These are phyloP conservation scores for Orchestia grillus DNA, from an alignment of 1,140 invertebrate genomes.

Conservation along the genomic window DNA sequence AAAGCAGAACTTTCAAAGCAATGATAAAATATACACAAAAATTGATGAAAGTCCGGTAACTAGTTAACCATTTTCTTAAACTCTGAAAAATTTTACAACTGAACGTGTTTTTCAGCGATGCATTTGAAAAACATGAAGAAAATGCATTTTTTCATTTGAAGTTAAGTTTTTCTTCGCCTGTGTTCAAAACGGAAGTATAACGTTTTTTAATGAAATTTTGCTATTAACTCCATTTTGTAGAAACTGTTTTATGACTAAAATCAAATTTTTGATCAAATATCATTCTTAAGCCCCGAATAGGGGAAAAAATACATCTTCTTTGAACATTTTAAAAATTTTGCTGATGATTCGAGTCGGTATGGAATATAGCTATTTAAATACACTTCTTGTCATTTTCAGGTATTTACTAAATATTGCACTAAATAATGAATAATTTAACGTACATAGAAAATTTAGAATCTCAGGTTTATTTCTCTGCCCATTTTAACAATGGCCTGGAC, in stretches of 20 bases:
- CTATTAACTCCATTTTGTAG: background rate
- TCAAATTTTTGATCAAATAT: background rate
- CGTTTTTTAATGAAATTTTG: no score
- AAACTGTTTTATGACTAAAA: background rate
- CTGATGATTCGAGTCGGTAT: background rate
- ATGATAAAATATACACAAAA: background rate
- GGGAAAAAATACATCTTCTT: background rate
- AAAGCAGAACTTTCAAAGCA: background rate
- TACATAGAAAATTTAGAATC: background rate
- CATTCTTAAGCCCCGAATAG: background rate
- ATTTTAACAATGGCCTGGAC: background rate
- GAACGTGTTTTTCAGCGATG: background rate
- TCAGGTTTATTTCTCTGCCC: background rate
- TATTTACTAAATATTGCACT: no score
- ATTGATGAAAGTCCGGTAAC: background rate
- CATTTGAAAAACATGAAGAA: background rate
- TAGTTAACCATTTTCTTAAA: background rate
- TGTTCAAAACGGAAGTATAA: no score
- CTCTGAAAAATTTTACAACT: background rate
- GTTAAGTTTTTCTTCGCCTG: background rate
- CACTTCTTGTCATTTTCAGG: no score
- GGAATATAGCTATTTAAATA: no score
- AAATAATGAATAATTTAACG: background rate
- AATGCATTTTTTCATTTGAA: background rate
- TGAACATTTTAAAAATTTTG: background rate